Conservation (phyloP, 92 coral and sea anemone species). For the Palythoa grandiflora region DNA sequence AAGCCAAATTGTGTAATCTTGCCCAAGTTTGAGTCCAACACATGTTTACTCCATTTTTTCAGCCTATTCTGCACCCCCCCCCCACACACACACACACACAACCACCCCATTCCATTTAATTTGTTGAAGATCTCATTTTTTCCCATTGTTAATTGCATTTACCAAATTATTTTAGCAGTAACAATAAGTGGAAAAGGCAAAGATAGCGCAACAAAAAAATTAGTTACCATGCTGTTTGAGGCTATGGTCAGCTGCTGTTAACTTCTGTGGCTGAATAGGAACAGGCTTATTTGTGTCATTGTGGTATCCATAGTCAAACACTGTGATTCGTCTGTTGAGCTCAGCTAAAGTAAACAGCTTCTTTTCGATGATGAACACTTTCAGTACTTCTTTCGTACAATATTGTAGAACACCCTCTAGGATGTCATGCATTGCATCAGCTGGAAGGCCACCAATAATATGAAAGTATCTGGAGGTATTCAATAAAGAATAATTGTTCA, state of each 20-base stretch:
- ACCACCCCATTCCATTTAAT: too few species aligned
- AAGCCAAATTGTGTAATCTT: too few species aligned
- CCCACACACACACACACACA: not conserved
- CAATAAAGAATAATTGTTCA: conserved; percentile 55
- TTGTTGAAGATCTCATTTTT: too few species aligned
- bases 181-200: too few species aligned
- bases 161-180: too few species aligned
- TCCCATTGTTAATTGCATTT: too few species aligned
- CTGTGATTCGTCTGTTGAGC: conserved; percentile 42
- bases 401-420: conserved; percentile 69
- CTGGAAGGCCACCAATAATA: conserved; percentile 69
- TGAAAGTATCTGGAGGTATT: conserved; percentile 67
- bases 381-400: conserved; percentile 52
- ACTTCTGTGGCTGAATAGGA: conserved; percentile 35
- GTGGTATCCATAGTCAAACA: conserved; percentile 36
- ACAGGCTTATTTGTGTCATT: not conserved
- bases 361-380: conserved; percentile 50
- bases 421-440: conserved; percentile 74
- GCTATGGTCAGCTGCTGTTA: conserved; percentile 62
- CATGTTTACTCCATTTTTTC: too few species aligned
- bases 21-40: too few species aligned
- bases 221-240: conserved; percentile 25
- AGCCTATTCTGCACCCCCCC: too few species aligned
- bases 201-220: not conserved
- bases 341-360: conserved; percentile 44